Evolutionary conservation across 1,140 invertebrate genomes (phyloP).

Genomic region (Zophobas morio): DNA sequence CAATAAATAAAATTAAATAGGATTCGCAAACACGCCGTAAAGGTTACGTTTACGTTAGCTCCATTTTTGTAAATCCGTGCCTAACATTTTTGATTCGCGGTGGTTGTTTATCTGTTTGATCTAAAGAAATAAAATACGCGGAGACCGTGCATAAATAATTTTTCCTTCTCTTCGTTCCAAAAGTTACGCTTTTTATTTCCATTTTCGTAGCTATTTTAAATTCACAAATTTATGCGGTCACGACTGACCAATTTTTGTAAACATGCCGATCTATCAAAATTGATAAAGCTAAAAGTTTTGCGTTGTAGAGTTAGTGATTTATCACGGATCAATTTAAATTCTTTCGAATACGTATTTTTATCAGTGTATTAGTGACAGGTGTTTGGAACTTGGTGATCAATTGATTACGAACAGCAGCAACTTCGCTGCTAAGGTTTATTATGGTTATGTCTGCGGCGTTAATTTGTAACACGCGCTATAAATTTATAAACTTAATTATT

Average conservation of each 20-base stretch:
- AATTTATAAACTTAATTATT: slow-evolving; percentile 26
- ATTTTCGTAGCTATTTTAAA: no score
- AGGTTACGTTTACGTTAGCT: no score
- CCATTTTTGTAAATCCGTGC: no score
- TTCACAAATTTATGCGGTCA: not conserved
- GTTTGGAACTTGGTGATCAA: slow-evolving; percentile 21
- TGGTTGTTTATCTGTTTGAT: no score
- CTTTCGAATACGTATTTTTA: not conserved
- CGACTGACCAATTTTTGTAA: not conserved
- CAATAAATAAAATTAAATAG: not conserved
- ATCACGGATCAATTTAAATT: not conserved
- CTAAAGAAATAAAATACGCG: no score
- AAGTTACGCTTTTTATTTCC: no score
- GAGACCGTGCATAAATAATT: no score
- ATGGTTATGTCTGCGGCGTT: not conserved
- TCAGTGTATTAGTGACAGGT: slow-evolving; percentile 1
- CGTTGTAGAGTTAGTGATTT: not conserved
- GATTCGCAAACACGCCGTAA: not conserved
- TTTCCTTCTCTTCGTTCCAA: no score
- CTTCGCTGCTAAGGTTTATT: not conserved
- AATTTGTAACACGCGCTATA: slow-evolving; percentile 19
- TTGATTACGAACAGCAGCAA: slow-evolving; percentile 12
- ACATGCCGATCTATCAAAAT: not conserved
- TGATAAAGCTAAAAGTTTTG: not conserved
- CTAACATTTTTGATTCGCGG: no score